A percentile compares a stretch with the other conserved stretches of the same genome.
These are phyloP conservation scores for Hippocampus guttulatus DNA, from an alignment of 2,113 vertebrate genomes.

Conservation along the genomic window DNA sequence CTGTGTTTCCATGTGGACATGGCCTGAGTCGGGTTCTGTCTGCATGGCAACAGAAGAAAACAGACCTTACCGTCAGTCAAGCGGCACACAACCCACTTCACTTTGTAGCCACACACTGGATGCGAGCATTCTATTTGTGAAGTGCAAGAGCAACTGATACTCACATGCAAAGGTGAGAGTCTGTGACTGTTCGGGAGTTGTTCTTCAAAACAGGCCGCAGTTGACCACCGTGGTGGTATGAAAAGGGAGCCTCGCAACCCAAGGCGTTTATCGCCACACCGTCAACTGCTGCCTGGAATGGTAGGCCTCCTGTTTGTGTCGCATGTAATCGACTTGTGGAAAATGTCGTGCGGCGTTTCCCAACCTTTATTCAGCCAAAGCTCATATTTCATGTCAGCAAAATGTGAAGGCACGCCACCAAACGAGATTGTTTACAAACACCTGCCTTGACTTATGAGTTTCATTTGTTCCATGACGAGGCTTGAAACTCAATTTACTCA, in stretches of 20 bases:
- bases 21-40: not conserved
- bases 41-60: slow-evolving; percentile 3
- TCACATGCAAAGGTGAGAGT: not conserved
- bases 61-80: not conserved
- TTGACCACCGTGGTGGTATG: not conserved
- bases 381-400: too few relatives aligned
- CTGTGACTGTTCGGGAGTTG: not conserved
- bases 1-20: too few relatives aligned
- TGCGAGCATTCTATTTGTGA: not conserved
- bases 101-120: not conserved
- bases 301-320: not conserved
- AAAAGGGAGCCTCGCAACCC: not conserved
- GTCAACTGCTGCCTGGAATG: not conserved
- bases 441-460: too few relatives aligned
- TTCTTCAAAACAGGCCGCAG: not conserved
- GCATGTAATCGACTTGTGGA: not conserved
- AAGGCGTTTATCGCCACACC: not conserved
- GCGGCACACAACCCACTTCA: not conserved
- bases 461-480: too few relatives aligned
- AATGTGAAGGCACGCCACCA: too few relatives aligned
- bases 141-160: not conserved
- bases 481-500: too few relatives aligned
- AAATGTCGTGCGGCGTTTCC: not conserved
- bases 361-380: too few relatives aligned
- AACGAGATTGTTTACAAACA: too few relatives aligned